phyloP scores from a whole-genome alignment of 2,888 invertebrate species.

The Stenodera caucasica region DNA sequence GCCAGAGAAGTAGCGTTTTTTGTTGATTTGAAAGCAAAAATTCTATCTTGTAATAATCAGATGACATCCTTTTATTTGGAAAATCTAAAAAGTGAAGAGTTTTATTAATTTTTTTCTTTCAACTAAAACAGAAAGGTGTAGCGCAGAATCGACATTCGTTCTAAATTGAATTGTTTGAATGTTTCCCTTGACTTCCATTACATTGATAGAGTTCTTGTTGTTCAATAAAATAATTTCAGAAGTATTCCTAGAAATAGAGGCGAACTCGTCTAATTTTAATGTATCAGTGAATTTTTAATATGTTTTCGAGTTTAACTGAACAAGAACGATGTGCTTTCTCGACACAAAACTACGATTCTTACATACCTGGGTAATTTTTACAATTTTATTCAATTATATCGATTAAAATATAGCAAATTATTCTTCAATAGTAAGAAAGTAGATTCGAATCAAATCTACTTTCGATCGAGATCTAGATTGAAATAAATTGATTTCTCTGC shows the following conservation, averaged over 20 bases:
- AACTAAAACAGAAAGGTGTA: conserved; percentile 14
- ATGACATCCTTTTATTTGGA: too few relatives aligned
- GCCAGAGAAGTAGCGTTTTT: too few relatives aligned
- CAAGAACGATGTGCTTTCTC: conserved; percentile 64
- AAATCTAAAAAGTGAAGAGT: background rate
- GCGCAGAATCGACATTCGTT: conserved; percentile 24
- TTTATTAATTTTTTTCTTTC: background rate
- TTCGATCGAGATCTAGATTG: too few relatives aligned
- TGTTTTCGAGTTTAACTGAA: conserved; percentile 65
- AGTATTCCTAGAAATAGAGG: too few relatives aligned
- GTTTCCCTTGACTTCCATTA: conserved; percentile 7
- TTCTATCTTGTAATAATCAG: too few relatives aligned
- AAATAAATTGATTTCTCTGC: background rate
- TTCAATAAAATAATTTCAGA: too few relatives aligned
- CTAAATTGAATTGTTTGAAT: conserved; percentile 1
- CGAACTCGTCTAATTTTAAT: background rate
- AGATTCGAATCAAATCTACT: too few relatives aligned
- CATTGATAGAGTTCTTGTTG: background rate
- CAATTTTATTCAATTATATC: too few relatives aligned
- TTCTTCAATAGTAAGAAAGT: too few relatives aligned
- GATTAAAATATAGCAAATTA: too few relatives aligned
- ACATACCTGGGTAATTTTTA: conserved; percentile 65
- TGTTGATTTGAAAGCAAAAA: too few relatives aligned
- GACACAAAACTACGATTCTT: conserved; percentile 62
- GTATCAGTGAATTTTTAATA: conserved; percentile 44